These are phyloP conservation scores for Cantharis lateralis DNA, from an alignment of 2,888 invertebrate genomes.

Conservation along the genomic window DNA sequence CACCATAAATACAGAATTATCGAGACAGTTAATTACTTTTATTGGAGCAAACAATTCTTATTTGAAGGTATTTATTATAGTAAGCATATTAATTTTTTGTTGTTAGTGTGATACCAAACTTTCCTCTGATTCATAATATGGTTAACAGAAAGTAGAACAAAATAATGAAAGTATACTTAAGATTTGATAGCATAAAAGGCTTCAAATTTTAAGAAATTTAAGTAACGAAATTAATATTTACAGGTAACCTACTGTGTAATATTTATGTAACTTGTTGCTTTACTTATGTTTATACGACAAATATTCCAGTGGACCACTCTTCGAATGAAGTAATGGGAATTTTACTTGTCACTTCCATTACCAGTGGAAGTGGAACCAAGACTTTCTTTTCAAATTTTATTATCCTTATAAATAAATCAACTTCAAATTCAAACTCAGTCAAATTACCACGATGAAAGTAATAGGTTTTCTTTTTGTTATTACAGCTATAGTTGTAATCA, in stretches of 20 bases:
- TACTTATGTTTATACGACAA: background rate
- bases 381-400: constrained; percentile 45
- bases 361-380: constrained; percentile 40
- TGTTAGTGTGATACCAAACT: background rate
- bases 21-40: no score
- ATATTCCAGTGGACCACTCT: background rate
- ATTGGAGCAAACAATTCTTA: no score
- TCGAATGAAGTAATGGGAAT: constrained; percentile 14
- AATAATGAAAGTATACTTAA: background rate
- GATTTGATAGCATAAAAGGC: background rate
- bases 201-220: background rate
- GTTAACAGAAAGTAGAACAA: background rate
- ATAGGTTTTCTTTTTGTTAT: constrained; percentile 45
- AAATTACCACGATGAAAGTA: constrained; percentile 34
- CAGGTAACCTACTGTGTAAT: background rate
- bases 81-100: background rate
- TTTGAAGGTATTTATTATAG: background rate
- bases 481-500: constrained; percentile 41
- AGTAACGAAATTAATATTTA: background rate
- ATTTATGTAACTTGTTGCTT: background rate
- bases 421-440: constrained; percentile 28
- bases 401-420: constrained; percentile 36
- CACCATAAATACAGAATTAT: no score
- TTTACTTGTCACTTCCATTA: constrained; percentile 25
- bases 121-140: background rate